Conservation (phyloP, 2,113 vertebrate genomes). For the Barbus barbus region DNA sequence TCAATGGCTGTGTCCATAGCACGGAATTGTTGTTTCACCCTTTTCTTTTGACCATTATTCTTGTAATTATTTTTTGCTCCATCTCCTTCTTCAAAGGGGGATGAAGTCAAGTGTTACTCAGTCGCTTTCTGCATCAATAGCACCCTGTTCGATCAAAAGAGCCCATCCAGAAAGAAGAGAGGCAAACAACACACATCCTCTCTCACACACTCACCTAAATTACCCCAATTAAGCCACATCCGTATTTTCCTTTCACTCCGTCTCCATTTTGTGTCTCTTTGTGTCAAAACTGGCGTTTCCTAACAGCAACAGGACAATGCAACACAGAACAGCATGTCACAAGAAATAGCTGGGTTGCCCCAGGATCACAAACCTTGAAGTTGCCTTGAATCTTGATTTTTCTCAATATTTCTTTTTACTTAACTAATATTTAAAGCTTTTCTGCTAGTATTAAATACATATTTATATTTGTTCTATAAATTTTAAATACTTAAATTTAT, state of each 20-base stretch:
- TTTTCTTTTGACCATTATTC: background rate
- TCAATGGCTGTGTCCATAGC: too few relatives aligned
- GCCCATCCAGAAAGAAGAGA: too few relatives aligned
- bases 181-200: too few relatives aligned
- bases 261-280: background rate
- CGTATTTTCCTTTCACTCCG: background rate
- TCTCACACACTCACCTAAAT: conserved; percentile 22
- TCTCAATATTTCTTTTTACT: background rate
- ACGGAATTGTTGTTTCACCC: too few relatives aligned
- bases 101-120: background rate
- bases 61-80: background rate
- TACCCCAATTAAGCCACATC: conserved; percentile 7
- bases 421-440: background rate
- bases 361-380: background rate
- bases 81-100: conserved; percentile 9
- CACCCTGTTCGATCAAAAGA: conserved; percentile 15
- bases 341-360: background rate
- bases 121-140: conserved; percentile 13
- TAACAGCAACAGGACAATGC: background rate
- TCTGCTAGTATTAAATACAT: background rate
- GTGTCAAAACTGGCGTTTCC: background rate
- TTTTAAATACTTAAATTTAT: background rate
- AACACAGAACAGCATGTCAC: background rate
- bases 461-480: background rate
- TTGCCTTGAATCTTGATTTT: background rate